Percentiles rank a stretch among this genome's conserved stretches.
Conservation (phyloP, 1,140 invertebrate genomes). For the Maniola jurtina region DNA sequence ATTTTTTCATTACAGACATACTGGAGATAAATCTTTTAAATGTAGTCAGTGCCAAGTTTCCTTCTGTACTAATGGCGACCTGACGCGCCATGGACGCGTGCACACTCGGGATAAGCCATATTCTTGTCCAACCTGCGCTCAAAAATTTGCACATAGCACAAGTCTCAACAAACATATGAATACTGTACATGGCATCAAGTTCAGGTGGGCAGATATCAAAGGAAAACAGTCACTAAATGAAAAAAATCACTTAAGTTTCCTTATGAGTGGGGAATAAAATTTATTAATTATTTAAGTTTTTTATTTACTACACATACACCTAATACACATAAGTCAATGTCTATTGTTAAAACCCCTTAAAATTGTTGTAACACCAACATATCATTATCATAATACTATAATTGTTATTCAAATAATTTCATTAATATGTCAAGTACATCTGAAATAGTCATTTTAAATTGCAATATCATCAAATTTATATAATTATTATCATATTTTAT, state of each 20-base stretch:
- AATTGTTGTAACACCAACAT: background rate
- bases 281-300: too few relatives aligned
- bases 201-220: constrained; percentile 64
- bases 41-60: constrained; percentile 62
- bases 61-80: constrained; percentile 67
- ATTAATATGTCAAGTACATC: too few relatives aligned
- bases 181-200: constrained; percentile 62
- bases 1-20: constrained; percentile 53
- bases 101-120: constrained; percentile 81
- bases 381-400: constrained; percentile 9
- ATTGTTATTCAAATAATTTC: background rate
- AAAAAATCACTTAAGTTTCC: background rate
- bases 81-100: constrained; percentile 71
- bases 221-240: constrained; percentile 39
- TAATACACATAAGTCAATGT: constrained; percentile 15
- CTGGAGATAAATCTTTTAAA: constrained; percentile 68
- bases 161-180: constrained; percentile 75
- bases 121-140: constrained; percentile 77
- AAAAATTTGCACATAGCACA: constrained; percentile 73
- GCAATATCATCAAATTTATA: background rate
- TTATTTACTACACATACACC: too few relatives aligned
- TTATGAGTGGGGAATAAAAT: background rate
- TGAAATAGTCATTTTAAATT: background rate
- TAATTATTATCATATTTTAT: background rate
- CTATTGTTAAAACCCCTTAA: constrained; percentile 31